Conservation (phyloP, 2,113 vertebrate species). For the Oophaga pumilio region DNA sequence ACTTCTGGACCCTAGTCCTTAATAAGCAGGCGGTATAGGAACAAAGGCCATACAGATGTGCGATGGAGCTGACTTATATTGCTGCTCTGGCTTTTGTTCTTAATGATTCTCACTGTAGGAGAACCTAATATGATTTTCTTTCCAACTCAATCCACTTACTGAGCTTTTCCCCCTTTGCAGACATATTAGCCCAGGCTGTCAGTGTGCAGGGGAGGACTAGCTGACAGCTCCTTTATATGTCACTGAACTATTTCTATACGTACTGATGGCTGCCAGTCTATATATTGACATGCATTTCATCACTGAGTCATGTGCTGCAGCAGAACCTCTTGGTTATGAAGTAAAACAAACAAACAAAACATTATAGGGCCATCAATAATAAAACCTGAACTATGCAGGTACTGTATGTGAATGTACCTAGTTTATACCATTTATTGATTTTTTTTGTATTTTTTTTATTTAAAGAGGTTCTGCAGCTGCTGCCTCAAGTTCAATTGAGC, state of each 20-base stretch:
- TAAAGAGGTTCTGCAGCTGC: conserved; percentile 44
- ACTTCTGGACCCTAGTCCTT: conserved; percentile 1
- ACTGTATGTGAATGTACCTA: not conserved
- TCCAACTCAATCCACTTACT: conserved; percentile 39
- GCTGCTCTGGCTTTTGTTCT: conserved; percentile 22
- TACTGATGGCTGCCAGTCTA: not conserved
- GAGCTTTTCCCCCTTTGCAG: not conserved
- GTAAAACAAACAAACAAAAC: no score
- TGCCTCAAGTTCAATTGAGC: not conserved
- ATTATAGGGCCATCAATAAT: no score
- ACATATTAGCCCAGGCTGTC: conserved; percentile 20
- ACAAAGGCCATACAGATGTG: conserved; percentile 34
- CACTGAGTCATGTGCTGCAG: not conserved
- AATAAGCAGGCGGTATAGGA: conserved; percentile 23
- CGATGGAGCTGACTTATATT: not conserved
- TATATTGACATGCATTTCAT: not conserved
- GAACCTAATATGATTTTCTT: conserved; percentile 39
- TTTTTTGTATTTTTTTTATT: no score
- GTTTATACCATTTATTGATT: no score
- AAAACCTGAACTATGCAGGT: no score
- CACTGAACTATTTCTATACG: not conserved
- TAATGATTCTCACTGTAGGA: conserved; percentile 31
- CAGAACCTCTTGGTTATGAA: conserved; percentile 2
- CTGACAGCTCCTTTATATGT: conserved; percentile 9
- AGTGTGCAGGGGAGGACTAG: not conserved